Evolutionary conservation across 2,797 vertebrate genomes (phyloP).

Genomic region (Phoeniculus purpureus): DNA sequence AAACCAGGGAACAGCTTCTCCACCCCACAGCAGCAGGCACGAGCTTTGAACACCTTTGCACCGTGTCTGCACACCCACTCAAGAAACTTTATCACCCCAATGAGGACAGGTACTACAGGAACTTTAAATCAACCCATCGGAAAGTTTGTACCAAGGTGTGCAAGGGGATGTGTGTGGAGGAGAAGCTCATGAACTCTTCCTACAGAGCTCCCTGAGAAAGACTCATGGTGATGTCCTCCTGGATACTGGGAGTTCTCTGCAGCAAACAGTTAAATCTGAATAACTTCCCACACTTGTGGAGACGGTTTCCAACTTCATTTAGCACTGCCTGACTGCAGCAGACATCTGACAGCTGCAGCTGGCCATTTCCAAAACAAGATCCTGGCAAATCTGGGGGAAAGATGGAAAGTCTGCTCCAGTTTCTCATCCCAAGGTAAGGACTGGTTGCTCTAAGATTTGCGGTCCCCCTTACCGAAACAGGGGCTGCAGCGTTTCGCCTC

Average conservation of each 20-base stretch:
- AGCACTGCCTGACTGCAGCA: not conserved
- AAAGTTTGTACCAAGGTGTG: not conserved
- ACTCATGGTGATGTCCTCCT: not conserved
- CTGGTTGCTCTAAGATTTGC: not conserved
- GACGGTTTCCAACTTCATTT: not conserved
- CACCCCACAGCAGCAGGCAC: rapidly evolving
- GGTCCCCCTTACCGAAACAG: not conserved
- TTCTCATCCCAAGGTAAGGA: not conserved
- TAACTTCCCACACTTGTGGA: not conserved
- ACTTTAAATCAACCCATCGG: too few relatives aligned
- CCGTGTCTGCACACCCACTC: not conserved
- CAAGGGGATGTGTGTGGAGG: rapidly evolving
- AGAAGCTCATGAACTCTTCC: not conserved
- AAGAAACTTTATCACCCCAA: not conserved
- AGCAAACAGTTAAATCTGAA: not conserved
- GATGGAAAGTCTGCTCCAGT: not conserved
- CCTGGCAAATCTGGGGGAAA: not conserved
- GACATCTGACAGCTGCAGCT: not conserved
- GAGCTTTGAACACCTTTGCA: not conserved
- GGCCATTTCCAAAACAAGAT: not conserved
- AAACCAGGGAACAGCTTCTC: not conserved
- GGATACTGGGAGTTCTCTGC: not conserved
- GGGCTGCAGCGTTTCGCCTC: not conserved
- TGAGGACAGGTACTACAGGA: rapidly evolving
- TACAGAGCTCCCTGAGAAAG: not conserved